These are phyloP conservation scores for Listronotus bonariensis DNA, from an alignment of 1,140 invertebrate genomes.

Conservation along the genomic window DNA sequence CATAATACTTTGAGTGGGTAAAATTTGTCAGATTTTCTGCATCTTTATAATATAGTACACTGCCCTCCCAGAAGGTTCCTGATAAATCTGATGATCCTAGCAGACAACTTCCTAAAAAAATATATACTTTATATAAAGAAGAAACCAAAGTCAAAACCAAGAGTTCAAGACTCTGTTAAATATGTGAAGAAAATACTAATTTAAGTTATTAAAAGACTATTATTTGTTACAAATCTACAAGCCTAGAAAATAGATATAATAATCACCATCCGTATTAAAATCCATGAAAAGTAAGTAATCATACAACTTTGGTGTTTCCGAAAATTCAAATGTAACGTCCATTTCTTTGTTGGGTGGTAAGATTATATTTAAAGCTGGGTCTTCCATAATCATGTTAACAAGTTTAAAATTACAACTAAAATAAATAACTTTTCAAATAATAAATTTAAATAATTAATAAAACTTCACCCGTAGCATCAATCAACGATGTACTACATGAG, in stretches of 20 bases:
- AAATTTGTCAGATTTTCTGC: constrained; percentile 27
- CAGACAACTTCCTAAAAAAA: constrained; percentile 43
- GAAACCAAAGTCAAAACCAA: background rate
- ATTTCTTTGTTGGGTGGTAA: constrained; percentile 46
- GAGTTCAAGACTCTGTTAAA: too few species aligned
- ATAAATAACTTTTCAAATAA: background rate
- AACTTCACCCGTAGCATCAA: too few species aligned
- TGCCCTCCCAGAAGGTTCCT: constrained; percentile 46
- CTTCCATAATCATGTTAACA: background rate
- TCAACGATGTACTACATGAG: too few species aligned
- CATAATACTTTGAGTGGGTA: constrained; percentile 36
- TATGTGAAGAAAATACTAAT: too few species aligned
- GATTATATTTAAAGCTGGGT: constrained; percentile 3
- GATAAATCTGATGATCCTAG: constrained; percentile 41
- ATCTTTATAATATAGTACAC: constrained; percentile 39
- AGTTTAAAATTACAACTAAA: background rate
- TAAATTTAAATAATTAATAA: background rate
- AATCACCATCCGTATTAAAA: constrained; percentile 41
- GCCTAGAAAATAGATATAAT: too few species aligned
- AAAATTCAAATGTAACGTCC: constrained; percentile 34
- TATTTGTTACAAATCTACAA: too few species aligned
- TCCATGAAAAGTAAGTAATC: constrained; percentile 43
- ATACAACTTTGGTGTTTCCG: constrained; percentile 39
- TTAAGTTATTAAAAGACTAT: too few species aligned
- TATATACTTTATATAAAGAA: background rate